A percentile compares a stretch with the other conserved stretches of the same genome.
Evolutionary conservation across 2,797 vertebrate genomes (phyloP).

Genomic region (Hoplostethus mediterraneus): DNA sequence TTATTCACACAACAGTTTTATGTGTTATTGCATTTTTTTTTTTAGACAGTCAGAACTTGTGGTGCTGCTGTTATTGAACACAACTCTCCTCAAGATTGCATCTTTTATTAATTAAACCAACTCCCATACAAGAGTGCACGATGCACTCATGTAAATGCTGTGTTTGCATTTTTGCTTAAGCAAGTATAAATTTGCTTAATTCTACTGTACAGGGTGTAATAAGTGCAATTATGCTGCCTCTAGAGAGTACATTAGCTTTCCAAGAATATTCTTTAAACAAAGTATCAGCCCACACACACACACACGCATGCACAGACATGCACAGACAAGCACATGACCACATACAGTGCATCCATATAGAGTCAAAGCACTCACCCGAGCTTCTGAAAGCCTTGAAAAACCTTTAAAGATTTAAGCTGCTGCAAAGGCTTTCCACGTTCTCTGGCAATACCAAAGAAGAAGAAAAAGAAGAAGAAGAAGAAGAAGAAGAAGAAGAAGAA

Average conservation of each 20-base stretch:
- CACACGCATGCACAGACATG: neutral
- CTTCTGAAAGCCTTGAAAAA: neutral
- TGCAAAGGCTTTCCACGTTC: neutral
- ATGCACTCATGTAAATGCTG: slow-evolving; percentile 76
- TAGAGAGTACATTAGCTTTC: slow-evolving; percentile 60
- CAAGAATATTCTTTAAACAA: slow-evolving; percentile 49
- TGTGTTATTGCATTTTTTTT: slow-evolving; percentile 84
- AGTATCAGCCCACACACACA: slow-evolving; percentile 17
- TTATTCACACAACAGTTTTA: slow-evolving; percentile 86
- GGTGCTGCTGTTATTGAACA: slow-evolving; percentile 78
- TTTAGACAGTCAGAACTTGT: slow-evolving; percentile 76
- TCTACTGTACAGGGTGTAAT: slow-evolving; percentile 63
- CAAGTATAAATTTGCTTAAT: slow-evolving; percentile 76
- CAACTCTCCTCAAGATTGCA: slow-evolving; percentile 72
- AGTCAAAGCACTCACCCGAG: neutral
- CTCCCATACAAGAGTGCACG: slow-evolving; percentile 57
- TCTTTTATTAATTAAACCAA: slow-evolving; percentile 83
- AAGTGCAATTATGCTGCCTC: slow-evolving; percentile 65
- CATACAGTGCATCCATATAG: neutral
- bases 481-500: neutral
- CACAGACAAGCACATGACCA: neutral
- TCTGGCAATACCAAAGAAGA: neutral
- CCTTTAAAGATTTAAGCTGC: neutral
- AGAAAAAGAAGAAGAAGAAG: neutral
- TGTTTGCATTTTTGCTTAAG: slow-evolving; percentile 76